Percentiles rank a stretch among this genome's conserved stretches.
phyloP scores from a whole-genome alignment of 2,797 vertebrate species.

The Poecile montanus region DNA sequence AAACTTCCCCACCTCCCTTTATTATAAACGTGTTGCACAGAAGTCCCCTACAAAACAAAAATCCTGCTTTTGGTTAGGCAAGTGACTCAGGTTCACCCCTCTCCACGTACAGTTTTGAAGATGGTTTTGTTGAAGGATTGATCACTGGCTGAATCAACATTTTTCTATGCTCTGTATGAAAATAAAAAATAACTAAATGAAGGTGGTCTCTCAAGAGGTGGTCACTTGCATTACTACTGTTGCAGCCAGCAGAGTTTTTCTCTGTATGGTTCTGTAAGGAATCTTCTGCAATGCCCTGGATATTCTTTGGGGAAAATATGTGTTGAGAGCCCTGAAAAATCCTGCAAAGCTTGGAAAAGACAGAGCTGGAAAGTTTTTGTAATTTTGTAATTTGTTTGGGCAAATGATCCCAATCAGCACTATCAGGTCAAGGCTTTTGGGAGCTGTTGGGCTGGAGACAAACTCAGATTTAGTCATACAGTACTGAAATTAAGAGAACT shows the following conservation, averaged over 20 bases:
- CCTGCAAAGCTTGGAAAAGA: background rate
- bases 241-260: background rate
- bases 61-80: background rate
- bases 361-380: background rate
- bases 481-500: background rate
- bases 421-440: background rate
- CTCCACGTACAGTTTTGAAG: background rate
- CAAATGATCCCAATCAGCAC: background rate
- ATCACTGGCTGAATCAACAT: background rate
- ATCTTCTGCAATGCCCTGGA: background rate
- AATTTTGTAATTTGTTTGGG: background rate
- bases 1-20: background rate
- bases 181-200: background rate
- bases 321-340: background rate
- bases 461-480: background rate
- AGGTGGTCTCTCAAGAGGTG: accelerated
- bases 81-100: background rate
- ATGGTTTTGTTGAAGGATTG: background rate
- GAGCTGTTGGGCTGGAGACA: background rate
- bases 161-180: background rate
- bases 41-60: background rate
- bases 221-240: background rate
- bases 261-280: background rate
- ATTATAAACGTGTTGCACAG: background rate
- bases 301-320: background rate